Evolutionary conservation across 2,888 invertebrate species (phyloP), one percentile per base, ranked within the genome.

Genomic region (Eristalis arbustorum): DNA sequence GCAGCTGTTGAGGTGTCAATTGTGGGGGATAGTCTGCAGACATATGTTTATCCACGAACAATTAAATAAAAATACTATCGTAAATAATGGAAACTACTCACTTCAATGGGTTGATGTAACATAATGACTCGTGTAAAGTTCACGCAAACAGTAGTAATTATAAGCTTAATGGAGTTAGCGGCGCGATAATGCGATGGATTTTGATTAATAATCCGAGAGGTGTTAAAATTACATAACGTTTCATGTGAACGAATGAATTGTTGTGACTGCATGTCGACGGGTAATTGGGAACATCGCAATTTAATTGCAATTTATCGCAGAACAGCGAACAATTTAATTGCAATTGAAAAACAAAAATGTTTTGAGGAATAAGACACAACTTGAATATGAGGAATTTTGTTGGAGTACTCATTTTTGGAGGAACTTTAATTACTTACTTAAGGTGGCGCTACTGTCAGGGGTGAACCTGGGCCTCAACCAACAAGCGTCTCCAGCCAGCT

Each of bases 121-220:
- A 23, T n/a, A 76, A 68, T 77, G 61, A 69, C 63, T 67, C 22
- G 40, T 40, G 62, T 76, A 62, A 69, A 69, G 11, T 11, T 8
- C 34, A 49, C 62, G n/a, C 42, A n/a, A 56, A 49, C 25, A 63
- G 68, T 28, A 28, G 67, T 74, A 64, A 82, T 76, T 78, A 63
- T 49, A 63, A 40, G 59, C 34, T 63, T 66, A 78, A 78, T 73
- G 59, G 49, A 69, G 63, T 69, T 23, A 11, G 59, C 49, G 62
- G 63, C 49, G 23, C 56, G 42, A 66, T 74, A 61, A 49, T 56
- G 31, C 66, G 66, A 71, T 61, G 67, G 23, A 14, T 76, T 72
- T 67, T 82, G 71, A 72, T 82, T 66, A 62, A 82, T 82, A n/a
- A 59, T 40, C 22, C 37, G 13, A 23, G 28, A 18, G 23, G 28